Evolutionary conservation across 2,888 invertebrate genomes (phyloP).

Genomic region (Cylindroiulus punctatus): DNA sequence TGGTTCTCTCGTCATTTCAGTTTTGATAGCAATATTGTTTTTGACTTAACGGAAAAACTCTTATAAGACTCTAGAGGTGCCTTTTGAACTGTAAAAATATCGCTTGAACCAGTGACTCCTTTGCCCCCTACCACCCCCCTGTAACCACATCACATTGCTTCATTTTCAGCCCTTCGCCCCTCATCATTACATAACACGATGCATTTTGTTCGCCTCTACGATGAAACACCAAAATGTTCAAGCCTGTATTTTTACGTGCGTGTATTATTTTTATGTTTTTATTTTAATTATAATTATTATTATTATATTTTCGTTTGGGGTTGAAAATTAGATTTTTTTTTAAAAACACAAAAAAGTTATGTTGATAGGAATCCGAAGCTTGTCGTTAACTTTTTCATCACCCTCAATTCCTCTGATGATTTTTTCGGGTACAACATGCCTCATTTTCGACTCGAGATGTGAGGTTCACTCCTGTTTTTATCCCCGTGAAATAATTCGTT

Average conservation of each 20-base stretch:
- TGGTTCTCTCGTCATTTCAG: conserved; percentile 43
- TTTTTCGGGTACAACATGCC: conserved; percentile 44
- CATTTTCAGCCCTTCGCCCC: not conserved
- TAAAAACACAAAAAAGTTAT: not conserved
- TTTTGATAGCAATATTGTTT: conserved; percentile 47
- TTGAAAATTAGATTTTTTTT: conserved; percentile 42
- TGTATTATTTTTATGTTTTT: conserved; percentile 46
- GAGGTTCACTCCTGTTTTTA: conserved; percentile 39
- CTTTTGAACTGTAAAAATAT: conserved; percentile 39
- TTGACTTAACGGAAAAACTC: not conserved
- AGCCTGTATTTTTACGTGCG: conserved; percentile 45
- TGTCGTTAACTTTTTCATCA: conserved; percentile 36
- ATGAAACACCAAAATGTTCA: conserved; percentile 47
- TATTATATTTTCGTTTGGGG: conserved; percentile 42
- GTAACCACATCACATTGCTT: not conserved
- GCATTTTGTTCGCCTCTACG: conserved; percentile 35
- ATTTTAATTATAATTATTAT: conserved; percentile 40
- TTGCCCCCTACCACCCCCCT: not conserved
- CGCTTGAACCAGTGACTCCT: conserved; percentile 34
- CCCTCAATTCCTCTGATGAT: conserved; percentile 20
- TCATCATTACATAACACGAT: conserved; percentile 32
- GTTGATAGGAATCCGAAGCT: conserved; percentile 43
- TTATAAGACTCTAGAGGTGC: conserved; percentile 37
- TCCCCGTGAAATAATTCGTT: conserved; percentile 47
- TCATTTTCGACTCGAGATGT: not conserved